Conservation (phyloP, 1,140 invertebrate genomes). For the Grapholita molesta region DNA sequence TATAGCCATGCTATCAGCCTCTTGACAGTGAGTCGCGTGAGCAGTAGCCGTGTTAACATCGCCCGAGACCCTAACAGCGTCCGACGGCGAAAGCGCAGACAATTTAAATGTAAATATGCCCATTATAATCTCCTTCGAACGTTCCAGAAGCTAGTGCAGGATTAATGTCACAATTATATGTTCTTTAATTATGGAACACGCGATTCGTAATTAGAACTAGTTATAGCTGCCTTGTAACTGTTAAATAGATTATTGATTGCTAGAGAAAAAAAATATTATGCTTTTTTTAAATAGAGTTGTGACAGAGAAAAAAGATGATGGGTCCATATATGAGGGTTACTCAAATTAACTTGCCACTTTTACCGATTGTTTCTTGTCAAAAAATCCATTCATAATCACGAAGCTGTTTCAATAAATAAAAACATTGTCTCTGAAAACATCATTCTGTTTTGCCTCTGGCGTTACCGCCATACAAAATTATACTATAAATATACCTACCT, state of each 20-base stretch:
- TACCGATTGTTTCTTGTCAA: too few relatives aligned
- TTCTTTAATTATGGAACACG: background rate
- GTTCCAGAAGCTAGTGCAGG: background rate
- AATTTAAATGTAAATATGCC: conserved; percentile 3
- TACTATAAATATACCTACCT: too few relatives aligned
- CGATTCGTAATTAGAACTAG: background rate
- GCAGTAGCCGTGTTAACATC: background rate
- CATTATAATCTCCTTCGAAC: background rate
- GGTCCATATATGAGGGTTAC: too few relatives aligned
- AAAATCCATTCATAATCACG: too few relatives aligned
- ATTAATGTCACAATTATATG: background rate
- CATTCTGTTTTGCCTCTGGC: too few relatives aligned
- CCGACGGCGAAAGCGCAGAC: background rate
- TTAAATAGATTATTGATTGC: background rate
- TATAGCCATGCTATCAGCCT: too few relatives aligned
- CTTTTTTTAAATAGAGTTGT: background rate
- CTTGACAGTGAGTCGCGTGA: background rate
- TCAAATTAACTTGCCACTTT: too few relatives aligned
- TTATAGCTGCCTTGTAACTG: background rate
- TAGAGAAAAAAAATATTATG: background rate
- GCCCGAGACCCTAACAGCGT: background rate
- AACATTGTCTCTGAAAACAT: too few relatives aligned
- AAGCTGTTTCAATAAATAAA: too few relatives aligned
- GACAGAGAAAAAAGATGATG: too few relatives aligned
- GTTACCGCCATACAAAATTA: too few relatives aligned